A percentile compares a stretch with the other conserved stretches of the same genome.
phyloP scores from a whole-genome alignment of 2,888 invertebrate genomes.

The Lingula anatina region DNA sequence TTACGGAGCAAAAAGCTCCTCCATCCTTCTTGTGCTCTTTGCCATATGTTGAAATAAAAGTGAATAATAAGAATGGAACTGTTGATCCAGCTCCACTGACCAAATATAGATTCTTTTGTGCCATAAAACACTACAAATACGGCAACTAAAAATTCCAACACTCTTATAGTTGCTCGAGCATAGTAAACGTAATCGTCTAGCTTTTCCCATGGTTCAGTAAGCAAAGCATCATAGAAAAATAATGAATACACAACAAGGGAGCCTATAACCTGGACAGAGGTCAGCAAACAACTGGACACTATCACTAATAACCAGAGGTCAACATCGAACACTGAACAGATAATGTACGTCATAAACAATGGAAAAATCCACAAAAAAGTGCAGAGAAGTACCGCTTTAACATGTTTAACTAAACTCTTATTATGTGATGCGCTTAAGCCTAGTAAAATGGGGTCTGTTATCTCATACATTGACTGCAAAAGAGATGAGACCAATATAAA shows the following conservation, averaged over 20 bases:
- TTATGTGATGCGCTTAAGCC: constrained; percentile 61
- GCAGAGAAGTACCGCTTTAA: constrained; percentile 78
- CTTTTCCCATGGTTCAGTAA: constrained; percentile 85
- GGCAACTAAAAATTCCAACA: constrained; percentile 90
- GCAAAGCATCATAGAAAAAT: constrained; percentile 80
- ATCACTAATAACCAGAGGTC: constrained; percentile 89
- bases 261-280: constrained; percentile 82
- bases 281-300: constrained; percentile 87
- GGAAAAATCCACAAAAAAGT: constrained; percentile 77
- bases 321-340: constrained; percentile 80
- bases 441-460: constrained; percentile 79
- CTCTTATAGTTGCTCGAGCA: constrained; percentile 79
- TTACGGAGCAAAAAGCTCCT: constrained; percentile 52
- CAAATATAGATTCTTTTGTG: constrained; percentile 65
- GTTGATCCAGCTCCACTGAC: constrained; percentile 87
- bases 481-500: constrained; percentile 86
- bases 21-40: constrained; percentile 54
- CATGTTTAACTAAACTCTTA: constrained; percentile 63
- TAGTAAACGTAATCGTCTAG: constrained; percentile 94
- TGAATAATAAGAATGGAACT: constrained; percentile 96
- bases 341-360: constrained; percentile 59
- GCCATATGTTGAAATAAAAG: constrained; percentile 92
- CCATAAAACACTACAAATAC: constrained; percentile 65
- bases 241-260: constrained; percentile 82
- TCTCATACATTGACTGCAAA: constrained; percentile 60